Percentiles rank a stretch among this genome's conserved stretches.
Conservation (phyloP, 35 echinoderm and acorn worm species). For the Apostichopus parvimensis region DNA sequence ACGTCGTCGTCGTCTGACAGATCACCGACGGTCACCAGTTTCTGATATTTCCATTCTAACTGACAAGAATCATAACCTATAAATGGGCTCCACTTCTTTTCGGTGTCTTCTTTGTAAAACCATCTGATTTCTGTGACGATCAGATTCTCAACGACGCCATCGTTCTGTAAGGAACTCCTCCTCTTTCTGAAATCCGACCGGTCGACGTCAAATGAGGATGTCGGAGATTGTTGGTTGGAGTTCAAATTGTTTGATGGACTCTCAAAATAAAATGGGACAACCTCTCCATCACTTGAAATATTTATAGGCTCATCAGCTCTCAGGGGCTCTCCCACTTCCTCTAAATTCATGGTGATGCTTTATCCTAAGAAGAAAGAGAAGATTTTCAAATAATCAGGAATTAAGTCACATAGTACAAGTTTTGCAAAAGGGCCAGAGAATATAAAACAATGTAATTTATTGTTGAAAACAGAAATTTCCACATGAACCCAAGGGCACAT, state of each 20-base stretch:
- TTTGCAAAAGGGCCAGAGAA: too few relatives aligned
- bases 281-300: conserved; percentile 38
- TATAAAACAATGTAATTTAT: too few relatives aligned
- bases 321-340: conserved; percentile 24
- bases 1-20: conserved; percentile 58
- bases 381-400: too few relatives aligned
- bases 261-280: neutral
- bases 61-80: conserved; percentile 98
- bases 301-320: conserved; percentile 5
- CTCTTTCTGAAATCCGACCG: neutral
- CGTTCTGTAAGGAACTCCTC: neutral
- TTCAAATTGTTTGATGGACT: neutral
- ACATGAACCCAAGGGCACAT: too few relatives aligned
- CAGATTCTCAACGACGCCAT: conserved; percentile 45
- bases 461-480: too few relatives aligned
- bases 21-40: conserved; percentile 58
- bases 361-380: neutral
- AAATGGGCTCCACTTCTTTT: conserved; percentile 85
- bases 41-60: conserved; percentile 88
- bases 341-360: conserved; percentile 9
- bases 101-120: conserved; percentile 86
- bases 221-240: neutral
- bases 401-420: too few relatives aligned
- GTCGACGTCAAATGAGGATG: neutral
- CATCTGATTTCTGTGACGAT: conserved; percentile 71